phyloP scores from a whole-genome alignment of 2,113 vertebrate genomes.

The Phylloscopus trochilus region DNA sequence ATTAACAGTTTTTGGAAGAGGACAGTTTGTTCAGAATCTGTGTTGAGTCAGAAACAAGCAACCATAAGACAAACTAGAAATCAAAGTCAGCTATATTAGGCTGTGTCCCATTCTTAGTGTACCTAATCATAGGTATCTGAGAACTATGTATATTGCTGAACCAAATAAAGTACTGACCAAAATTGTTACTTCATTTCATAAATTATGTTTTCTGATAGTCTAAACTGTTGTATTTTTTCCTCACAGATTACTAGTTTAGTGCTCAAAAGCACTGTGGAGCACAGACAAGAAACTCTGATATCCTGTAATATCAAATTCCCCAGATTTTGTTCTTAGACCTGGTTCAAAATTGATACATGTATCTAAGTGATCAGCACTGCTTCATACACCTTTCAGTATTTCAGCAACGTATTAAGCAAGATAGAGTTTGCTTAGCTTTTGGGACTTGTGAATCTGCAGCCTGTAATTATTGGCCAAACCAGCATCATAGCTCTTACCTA shows the following conservation, averaged over 20 bases:
- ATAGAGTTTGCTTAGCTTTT: background rate
- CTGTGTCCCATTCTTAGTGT: background rate
- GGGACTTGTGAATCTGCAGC: background rate
- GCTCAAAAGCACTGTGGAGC: background rate
- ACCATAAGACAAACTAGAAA: background rate
- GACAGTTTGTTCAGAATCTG: background rate
- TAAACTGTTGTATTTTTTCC: background rate
- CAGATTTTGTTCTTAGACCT: background rate
- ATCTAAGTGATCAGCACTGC: background rate
- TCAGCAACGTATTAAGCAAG: background rate
- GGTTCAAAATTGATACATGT: background rate
- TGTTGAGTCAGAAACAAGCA: background rate
- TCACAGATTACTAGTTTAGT: background rate
- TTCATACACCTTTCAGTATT: background rate
- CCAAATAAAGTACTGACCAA: background rate
- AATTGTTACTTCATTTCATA: background rate
- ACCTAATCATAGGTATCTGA: background rate
- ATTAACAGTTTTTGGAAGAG: background rate
- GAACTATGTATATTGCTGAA: background rate
- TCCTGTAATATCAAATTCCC: background rate
- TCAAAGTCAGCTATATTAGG: background rate
- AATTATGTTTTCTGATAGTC: background rate
- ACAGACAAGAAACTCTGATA: background rate
- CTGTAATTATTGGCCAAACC: constrained; percentile 25
- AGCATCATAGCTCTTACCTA: background rate